Conservation (phyloP, 2,888 invertebrate species). For the Eristalinus sepulchralis region DNA sequence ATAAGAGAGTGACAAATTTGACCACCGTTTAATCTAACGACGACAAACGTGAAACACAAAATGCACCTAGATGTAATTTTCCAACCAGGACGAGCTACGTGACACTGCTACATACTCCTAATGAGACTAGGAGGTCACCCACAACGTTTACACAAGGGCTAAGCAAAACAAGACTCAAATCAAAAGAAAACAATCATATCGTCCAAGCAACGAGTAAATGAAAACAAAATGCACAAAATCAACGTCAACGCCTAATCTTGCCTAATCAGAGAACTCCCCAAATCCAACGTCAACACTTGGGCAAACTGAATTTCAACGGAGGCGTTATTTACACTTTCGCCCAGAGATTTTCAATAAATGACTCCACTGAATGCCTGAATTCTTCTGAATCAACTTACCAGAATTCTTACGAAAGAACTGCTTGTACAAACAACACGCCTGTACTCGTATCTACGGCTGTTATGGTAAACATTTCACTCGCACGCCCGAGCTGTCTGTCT, state of each 20-base stretch:
- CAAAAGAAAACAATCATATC: background rate
- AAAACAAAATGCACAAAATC: background rate
- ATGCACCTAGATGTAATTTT: too few relatives aligned
- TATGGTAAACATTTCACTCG: slow-evolving; percentile 36
- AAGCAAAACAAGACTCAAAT: background rate
- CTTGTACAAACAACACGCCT: slow-evolving; percentile 10
- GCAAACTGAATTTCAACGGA: background rate
- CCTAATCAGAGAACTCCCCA: background rate
- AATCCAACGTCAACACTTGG: slow-evolving; percentile 20
- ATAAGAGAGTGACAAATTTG: too few relatives aligned
- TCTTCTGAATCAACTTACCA: slow-evolving; percentile 37
- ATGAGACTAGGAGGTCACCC: too few relatives aligned
- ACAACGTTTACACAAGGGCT: too few relatives aligned
- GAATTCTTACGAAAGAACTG: slow-evolving; percentile 18
- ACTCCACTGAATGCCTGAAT: background rate
- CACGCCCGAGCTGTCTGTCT: background rate
- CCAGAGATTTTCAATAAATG: slow-evolving; percentile 8
- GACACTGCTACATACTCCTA: too few relatives aligned
- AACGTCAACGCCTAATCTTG: background rate
- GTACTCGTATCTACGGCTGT: background rate
- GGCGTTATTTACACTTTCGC: slow-evolving; percentile 30
- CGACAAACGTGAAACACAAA: too few relatives aligned
- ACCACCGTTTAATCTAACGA: too few relatives aligned
- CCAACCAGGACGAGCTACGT: too few relatives aligned
- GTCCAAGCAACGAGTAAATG: background rate